Percentiles rank a stretch among this genome's conserved stretches.
Evolutionary conservation across 2,888 invertebrate species (phyloP).

Genomic region (Vesta saturnalis): DNA sequence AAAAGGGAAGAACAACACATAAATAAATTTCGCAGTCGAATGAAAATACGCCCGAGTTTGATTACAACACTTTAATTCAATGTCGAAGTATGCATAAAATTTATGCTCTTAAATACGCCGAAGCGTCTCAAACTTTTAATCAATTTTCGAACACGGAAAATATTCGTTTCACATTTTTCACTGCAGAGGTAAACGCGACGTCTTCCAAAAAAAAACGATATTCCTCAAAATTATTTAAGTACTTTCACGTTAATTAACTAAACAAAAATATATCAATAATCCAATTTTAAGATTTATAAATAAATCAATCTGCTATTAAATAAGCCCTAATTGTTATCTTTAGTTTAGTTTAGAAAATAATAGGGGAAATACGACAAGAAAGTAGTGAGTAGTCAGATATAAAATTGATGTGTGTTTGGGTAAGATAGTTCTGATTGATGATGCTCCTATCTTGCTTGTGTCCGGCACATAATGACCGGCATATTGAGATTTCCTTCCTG

Average conservation of each 20-base stretch:
- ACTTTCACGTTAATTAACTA: slow-evolving; percentile 8
- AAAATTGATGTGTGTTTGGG: slow-evolving; percentile 54
- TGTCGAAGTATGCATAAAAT: slow-evolving; percentile 64
- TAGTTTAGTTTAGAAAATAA: slow-evolving; percentile 29
- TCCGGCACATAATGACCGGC: slow-evolving; percentile 60
- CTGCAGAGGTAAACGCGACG: slow-evolving; percentile 35
- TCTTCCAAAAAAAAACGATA: slow-evolving; percentile 35
- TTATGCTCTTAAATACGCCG: slow-evolving; percentile 62
- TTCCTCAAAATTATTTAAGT: slow-evolving; percentile 22
- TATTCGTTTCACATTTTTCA: slow-evolving; percentile 51
- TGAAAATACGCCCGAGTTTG: slow-evolving; percentile 53
- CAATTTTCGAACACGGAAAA: slow-evolving; percentile 63
- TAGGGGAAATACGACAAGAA: slow-evolving; percentile 36
- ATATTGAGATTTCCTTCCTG: slow-evolving; percentile 62
- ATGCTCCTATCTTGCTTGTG: slow-evolving; percentile 57
- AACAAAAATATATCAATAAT: not conserved
- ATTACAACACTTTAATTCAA: slow-evolving; percentile 63
- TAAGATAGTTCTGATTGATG: slow-evolving; percentile 61
- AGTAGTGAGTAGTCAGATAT: slow-evolving; percentile 39
- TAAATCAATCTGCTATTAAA: slow-evolving; percentile 32
- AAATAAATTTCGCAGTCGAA: slow-evolving; percentile 56
- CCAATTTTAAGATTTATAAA: slow-evolving; percentile 2
- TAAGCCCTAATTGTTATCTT: slow-evolving; percentile 36
- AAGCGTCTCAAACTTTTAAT: slow-evolving; percentile 62
- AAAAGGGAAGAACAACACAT: slow-evolving; percentile 56